Evolutionary conservation across 2,797 vertebrate species (phyloP).

Genomic region (Malurus leucopterus): DNA sequence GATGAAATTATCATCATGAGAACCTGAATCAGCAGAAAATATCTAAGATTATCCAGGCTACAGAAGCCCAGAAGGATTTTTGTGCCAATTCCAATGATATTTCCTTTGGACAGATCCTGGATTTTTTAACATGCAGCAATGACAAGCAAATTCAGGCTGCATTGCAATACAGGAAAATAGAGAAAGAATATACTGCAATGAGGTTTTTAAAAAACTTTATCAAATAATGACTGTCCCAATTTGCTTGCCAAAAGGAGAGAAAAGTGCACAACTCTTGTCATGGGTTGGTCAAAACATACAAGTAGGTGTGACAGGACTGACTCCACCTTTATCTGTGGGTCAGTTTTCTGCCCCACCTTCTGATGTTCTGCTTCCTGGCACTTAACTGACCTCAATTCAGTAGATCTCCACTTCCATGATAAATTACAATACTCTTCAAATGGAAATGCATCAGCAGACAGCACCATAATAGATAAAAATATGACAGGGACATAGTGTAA

Average conservation of each 20-base stretch:
- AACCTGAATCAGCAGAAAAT: conserved; percentile 15
- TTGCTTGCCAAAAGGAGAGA: neutral
- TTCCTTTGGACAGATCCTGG: neutral
- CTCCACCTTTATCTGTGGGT: neutral
- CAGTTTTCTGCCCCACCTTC: neutral
- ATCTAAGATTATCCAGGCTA: neutral
- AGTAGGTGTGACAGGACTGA: neutral
- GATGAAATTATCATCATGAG: neutral
- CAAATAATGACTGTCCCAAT: neutral
- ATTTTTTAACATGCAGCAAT: neutral
- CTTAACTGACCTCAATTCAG: neutral
- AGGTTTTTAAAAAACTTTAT: neutral
- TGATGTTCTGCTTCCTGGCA: neutral
- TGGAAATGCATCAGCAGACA: conserved; percentile 44
- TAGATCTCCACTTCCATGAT: neutral
- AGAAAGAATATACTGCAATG: neutral
- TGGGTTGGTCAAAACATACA: neutral
- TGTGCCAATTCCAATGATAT: neutral
- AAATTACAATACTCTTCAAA: conserved; percentile 36
- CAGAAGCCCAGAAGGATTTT: neutral
- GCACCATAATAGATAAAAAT: conserved; percentile 41
- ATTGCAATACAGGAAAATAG: neutral
- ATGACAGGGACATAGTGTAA: conserved; percentile 16
- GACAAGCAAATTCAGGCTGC: neutral
- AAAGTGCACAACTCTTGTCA: neutral